phyloP scores from a whole-genome alignment of 2,113 vertebrate genomes.

The Speoplatyrhinus poulsoni region DNA sequence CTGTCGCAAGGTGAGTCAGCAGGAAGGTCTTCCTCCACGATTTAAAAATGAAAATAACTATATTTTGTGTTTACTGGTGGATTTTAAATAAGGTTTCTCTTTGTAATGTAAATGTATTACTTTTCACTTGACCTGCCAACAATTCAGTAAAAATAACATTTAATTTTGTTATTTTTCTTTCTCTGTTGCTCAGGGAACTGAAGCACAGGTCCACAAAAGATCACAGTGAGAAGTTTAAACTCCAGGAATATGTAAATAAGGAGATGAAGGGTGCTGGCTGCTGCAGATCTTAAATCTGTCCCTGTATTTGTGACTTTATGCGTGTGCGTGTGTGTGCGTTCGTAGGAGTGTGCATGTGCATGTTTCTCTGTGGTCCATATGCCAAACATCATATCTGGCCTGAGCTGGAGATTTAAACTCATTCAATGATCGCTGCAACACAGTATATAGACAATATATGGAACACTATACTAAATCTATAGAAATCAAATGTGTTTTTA shows the following conservation, averaged over 20 bases:
- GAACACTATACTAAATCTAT: no score
- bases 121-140: no score
- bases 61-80: no score
- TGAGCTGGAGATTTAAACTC: slow-evolving; percentile 26
- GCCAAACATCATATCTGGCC: slow-evolving; percentile 7
- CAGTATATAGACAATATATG: slow-evolving; percentile 22
- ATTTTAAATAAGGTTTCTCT: no score
- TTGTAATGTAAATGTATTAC: no score
- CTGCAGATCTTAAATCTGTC: slow-evolving; percentile 59
- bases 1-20: slow-evolving; percentile 88
- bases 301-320: neutral
- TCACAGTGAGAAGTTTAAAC: slow-evolving; percentile 84
- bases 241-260: slow-evolving; percentile 88
- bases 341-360: slow-evolving; percentile 11
- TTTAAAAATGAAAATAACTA: neutral
- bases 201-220: slow-evolving; percentile 84
- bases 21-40: neutral
- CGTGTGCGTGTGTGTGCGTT: slow-evolving; percentile 15
- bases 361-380: slow-evolving; percentile 23
- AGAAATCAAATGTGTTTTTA: no score
- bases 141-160: no score
- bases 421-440: slow-evolving; percentile 12
- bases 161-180: slow-evolving; percentile 2
- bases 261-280: slow-evolving; percentile 80
- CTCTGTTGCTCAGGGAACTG: slow-evolving; percentile 78